A percentile compares a stretch with the other conserved stretches of the same genome.
phyloP scores from a whole-genome alignment of 2,888 invertebrate genomes.

The Xestia c-nigrum region DNA sequence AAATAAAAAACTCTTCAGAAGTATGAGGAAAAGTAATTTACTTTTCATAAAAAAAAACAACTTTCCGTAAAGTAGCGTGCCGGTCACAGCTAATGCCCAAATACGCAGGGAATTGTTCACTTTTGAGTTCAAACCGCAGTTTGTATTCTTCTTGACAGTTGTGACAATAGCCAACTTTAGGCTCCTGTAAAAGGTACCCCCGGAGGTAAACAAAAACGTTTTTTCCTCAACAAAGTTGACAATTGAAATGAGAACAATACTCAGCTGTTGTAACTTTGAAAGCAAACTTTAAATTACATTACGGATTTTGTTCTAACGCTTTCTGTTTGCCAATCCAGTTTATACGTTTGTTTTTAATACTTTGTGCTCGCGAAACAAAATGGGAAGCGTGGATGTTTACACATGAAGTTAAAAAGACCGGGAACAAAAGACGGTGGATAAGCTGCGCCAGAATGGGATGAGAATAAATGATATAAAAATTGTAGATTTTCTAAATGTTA shows the following conservation, averaged over 20 bases:
- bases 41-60: not conserved
- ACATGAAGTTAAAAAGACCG: slow-evolving; percentile 16
- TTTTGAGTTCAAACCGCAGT: slow-evolving; percentile 53
- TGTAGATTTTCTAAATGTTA: not conserved
- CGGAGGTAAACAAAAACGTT: slow-evolving; percentile 58
- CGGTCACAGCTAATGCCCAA: slow-evolving; percentile 15
- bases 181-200: slow-evolving; percentile 63
- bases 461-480: too few relatives aligned
- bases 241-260: slow-evolving; percentile 60
- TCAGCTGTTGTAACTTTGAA: slow-evolving; percentile 37
- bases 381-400: slow-evolving; percentile 20
- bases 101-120: slow-evolving; percentile 47
- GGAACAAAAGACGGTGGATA: not conserved
- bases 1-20: too few relatives aligned
- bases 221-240: slow-evolving; percentile 58
- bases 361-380: slow-evolving; percentile 30
- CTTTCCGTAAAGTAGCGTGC: too few relatives aligned
- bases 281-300: slow-evolving; percentile 63
- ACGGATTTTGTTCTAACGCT: slow-evolving; percentile 54
- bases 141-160: slow-evolving; percentile 70
- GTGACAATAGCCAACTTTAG: slow-evolving; percentile 67
- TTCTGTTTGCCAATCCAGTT: slow-evolving; percentile 42
- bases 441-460: not conserved
- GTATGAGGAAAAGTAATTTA: not conserved
- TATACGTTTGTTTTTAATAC: slow-evolving; percentile 44